A percentile compares a stretch with the other conserved stretches of the same genome.
phyloP scores from a whole-genome alignment of 1,140 invertebrate species.

The Temnothorax nylanderi region DNA sequence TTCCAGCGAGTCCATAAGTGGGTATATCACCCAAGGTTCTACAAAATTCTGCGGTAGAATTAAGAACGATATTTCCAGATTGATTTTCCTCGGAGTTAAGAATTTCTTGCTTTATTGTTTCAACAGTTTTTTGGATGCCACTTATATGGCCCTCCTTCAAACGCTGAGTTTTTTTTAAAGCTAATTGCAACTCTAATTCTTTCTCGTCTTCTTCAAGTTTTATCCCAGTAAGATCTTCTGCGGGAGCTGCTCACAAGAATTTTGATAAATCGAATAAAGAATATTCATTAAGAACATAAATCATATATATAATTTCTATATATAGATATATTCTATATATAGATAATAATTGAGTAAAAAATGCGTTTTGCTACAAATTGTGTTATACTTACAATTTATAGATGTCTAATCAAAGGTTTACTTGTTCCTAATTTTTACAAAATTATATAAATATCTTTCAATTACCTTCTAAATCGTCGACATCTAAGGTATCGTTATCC shows the following conservation, averaged over 20 bases:
- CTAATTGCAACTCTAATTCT: constrained; percentile 91
- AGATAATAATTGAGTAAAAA: neutral
- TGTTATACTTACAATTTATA: neutral
- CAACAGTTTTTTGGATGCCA: constrained; percentile 81
- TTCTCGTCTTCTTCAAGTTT: constrained; percentile 92
- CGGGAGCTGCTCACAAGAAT: constrained; percentile 82
- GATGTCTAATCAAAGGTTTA: neutral
- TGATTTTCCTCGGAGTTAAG: constrained; percentile 81
- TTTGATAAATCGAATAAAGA: neutral
- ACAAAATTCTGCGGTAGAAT: constrained; percentile 99
- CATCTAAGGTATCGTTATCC: constrained; percentile 82
- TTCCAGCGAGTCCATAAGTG: constrained; percentile 95
- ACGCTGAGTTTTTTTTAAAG: constrained; percentile 91
- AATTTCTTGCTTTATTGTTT: constrained; percentile 83
- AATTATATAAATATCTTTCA: constrained; percentile 10
- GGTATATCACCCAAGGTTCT: constrained; percentile 98
- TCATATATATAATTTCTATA: neutral
- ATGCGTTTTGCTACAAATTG: neutral
- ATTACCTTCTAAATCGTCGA: constrained; percentile 86
- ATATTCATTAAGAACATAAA: neutral
- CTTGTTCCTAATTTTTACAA: neutral
- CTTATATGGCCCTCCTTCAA: constrained; percentile 88
- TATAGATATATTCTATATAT: neutral
- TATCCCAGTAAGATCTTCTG: constrained; percentile 87
- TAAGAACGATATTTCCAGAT: constrained; percentile 91